Evolutionary conservation across 2,113 vertebrate genomes (phyloP), one percentile per base, ranked within the genome.

Genomic region (Acrocephalus arundinaceus): DNA sequence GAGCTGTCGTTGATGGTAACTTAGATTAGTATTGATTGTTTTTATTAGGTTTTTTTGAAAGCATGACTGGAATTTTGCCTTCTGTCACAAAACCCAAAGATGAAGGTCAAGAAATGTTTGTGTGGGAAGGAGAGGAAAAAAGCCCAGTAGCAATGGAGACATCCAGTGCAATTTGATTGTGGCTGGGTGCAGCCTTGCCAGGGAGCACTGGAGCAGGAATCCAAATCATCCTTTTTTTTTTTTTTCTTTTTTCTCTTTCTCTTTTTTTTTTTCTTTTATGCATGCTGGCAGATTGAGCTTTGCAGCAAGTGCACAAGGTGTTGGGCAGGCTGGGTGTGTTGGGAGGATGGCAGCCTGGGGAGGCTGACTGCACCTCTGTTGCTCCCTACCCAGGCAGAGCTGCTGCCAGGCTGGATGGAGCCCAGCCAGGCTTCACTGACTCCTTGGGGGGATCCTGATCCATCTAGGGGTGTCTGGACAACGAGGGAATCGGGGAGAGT

Each of bases 401-500:
- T 48, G 31, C 35, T 48, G 54, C 33, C 19, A 7, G 16, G 37
- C 22, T 63, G 62, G n/a, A 31, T 23, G 16, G 63, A 37, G 10
- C 30, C 15, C 48, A 41, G 10, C 28, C 22, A 19, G 8, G 21
- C 52, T 74, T 67, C 46, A 8, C 27, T 7, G 21, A 8, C 33
- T 70, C 45, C 8, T 46, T 1, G 1, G 13, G 3, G 6, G 22
- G 25, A 10, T 63, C 37, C 21, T n/a, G n/a, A 27, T 58, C 51
- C 46, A 17, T 18, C 43, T 9, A 3, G 21, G 20, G 18, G 1
- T 67, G 68, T 46, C 15, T 13, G 9, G 67, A 23, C 61, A 51
- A 35, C 24, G 41, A 35, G 10, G 46, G 62, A 49, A 49, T 21
- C 0, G 0, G 9, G 17, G 20, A n/a, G 16, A 41, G 13, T 27